These are phyloP conservation scores for Chaenodraco wilsoni DNA, from an alignment of 2,797 vertebrate genomes.

Conservation along the genomic window DNA sequence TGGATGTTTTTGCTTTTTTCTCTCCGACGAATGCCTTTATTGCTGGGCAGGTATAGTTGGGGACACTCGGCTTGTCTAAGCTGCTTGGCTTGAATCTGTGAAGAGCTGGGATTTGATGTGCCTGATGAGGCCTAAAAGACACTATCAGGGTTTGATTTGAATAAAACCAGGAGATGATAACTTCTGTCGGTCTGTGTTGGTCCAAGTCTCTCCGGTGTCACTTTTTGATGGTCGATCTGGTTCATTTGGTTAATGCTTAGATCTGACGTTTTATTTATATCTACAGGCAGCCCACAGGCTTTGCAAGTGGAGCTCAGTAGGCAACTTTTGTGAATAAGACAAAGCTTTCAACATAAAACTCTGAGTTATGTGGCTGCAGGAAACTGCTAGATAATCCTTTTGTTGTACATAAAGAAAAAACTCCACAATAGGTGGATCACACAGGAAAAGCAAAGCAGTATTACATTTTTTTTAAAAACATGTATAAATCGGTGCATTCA, in stretches of 20 bases:
- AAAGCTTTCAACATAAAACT: conserved; percentile 19
- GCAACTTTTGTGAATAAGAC: conserved; percentile 18
- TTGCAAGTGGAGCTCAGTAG: conserved; percentile 1
- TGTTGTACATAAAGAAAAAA: not conserved
- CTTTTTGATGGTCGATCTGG: conserved; percentile 8
- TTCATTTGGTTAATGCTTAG: conserved; percentile 35
- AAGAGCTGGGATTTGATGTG: no score
- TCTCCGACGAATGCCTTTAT: no score
- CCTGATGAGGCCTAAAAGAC: no score
- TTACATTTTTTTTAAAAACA: no score
- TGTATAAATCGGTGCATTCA: no score
- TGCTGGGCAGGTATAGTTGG: no score
- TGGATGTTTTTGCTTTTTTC: no score
- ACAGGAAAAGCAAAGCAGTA: conserved; percentile 6
- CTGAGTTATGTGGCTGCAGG: conserved; percentile 23
- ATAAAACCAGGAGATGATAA: conserved; percentile 22
- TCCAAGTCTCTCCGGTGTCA: not conserved
- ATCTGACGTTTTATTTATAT: conserved; percentile 34
- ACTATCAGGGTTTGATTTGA: not conserved
- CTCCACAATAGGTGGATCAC: not conserved
- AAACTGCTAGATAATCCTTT: conserved; percentile 5
- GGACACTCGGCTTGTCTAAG: no score
- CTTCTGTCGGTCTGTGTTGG: conserved; percentile 3
- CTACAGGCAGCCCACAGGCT: conserved; percentile 12
- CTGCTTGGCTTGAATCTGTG: no score